phyloP scores from a whole-genome alignment of 2,113 vertebrate genomes.

The Cricetomys ansorgei region DNA sequence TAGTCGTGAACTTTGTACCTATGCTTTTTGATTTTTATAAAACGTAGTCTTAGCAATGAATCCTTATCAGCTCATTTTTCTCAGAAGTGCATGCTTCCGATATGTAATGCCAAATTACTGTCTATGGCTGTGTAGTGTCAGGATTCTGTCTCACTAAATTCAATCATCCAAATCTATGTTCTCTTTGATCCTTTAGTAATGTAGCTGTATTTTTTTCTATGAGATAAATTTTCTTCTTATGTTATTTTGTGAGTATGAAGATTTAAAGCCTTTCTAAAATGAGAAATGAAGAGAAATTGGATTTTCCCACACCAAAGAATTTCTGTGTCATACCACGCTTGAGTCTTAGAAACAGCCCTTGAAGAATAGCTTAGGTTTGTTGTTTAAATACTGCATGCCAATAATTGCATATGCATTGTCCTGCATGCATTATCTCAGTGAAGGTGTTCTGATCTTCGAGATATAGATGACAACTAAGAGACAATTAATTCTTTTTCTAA shows the following conservation, averaged over 20 bases:
- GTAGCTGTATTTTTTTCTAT: not conserved
- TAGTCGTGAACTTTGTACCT: not conserved
- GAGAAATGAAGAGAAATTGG: not conserved
- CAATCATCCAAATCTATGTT: not conserved
- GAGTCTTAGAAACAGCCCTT: not conserved
- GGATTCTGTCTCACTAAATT: not conserved
- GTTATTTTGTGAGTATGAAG: not conserved
- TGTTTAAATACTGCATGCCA: not conserved
- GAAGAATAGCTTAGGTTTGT: not conserved
- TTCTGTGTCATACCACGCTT: fast-evolving
- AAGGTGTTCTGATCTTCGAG: not conserved
- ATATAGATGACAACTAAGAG: not conserved
- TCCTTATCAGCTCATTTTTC: not conserved
- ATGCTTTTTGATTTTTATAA: not conserved
- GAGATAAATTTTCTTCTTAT: not conserved
- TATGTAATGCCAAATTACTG: not conserved
- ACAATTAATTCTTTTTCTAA: not conserved
- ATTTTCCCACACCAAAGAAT: not conserved
- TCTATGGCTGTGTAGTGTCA: fast-evolving
- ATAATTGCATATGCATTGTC: not conserved
- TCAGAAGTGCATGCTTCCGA: not conserved
- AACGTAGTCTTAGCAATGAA: not conserved
- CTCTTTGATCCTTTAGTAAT: not conserved
- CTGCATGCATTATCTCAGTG: not conserved
- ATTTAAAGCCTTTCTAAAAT: not conserved